Evolutionary conservation across 1,140 invertebrate species (phyloP).

Genomic region (Whitmania pigra): DNA sequence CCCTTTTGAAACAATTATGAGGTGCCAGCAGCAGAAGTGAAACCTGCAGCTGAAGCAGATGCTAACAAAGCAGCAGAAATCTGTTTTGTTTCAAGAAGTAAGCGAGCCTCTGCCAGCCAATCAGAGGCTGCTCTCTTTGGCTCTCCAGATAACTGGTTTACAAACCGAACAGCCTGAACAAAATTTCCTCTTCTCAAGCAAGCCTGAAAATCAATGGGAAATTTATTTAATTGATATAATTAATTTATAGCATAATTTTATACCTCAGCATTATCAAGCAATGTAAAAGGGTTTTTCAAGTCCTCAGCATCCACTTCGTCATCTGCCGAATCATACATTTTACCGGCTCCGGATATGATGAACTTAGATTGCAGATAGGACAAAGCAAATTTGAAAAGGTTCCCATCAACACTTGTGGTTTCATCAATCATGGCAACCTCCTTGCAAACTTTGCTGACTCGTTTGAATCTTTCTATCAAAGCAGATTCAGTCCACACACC

Average conservation of each 20-base stretch:
- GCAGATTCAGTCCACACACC: conserved; percentile 75
- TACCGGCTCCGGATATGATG: conserved; percentile 32
- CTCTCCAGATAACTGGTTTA: conserved; percentile 75
- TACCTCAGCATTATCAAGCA: conserved; percentile 66
- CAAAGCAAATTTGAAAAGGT: conserved; percentile 65
- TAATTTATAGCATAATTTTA: not conserved
- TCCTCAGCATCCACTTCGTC: conserved; percentile 44
- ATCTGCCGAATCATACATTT: conserved; percentile 19
- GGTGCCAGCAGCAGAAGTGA: conserved; percentile 30
- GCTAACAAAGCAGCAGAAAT: conserved; percentile 63
- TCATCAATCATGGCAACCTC: conserved; percentile 70
- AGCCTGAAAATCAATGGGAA: not conserved
- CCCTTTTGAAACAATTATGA: not conserved
- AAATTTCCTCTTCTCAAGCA: conserved; percentile 67
- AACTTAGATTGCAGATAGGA: conserved; percentile 67
- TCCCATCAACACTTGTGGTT: conserved; percentile 48
- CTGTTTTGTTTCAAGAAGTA: conserved; percentile 76
- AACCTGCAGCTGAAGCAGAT: conserved; percentile 37
- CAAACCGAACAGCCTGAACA: conserved; percentile 67
- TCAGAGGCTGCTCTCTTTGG: conserved; percentile 63
- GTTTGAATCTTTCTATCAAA: conserved; percentile 67
- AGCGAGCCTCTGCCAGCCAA: conserved; percentile 72
- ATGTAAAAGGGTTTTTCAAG: conserved; percentile 64
- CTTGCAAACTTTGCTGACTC: conserved; percentile 49
- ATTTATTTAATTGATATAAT: not conserved